phyloP scores from a whole-genome alignment of 2,797 vertebrate genomes.

The Aulostomus chinensis region DNA sequence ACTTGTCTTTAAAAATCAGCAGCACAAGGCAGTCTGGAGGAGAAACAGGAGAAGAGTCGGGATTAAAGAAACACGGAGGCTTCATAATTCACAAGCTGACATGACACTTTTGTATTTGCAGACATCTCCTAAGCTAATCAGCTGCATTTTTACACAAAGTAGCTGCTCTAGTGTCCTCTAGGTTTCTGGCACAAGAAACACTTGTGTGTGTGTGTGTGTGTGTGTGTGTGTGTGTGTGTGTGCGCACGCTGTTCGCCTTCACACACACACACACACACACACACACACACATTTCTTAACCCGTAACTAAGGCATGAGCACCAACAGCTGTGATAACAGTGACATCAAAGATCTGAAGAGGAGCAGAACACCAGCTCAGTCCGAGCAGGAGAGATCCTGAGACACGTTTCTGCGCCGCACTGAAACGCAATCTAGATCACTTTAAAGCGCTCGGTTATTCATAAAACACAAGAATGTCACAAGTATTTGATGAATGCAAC shows the following conservation, averaged over 20 bases:
- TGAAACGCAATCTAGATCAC: not conserved
- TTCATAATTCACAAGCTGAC: too few relatives aligned
- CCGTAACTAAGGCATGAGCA: slow-evolving; percentile 47
- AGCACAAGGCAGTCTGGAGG: slow-evolving; percentile 69
- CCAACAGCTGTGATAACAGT: slow-evolving; percentile 73
- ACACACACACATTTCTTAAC: slow-evolving; percentile 39
- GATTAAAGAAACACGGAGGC: too few relatives aligned
- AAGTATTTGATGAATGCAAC: too few relatives aligned
- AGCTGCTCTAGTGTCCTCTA: too few relatives aligned
- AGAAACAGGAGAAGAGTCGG: not conserved
- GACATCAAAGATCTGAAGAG: slow-evolving; percentile 61
- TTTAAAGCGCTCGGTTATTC: too few relatives aligned
- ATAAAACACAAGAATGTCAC: too few relatives aligned
- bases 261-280: slow-evolving; percentile 31
- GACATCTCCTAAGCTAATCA: too few relatives aligned
- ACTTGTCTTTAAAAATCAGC: slow-evolving; percentile 72
- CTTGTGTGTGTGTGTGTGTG: slow-evolving; percentile 15
- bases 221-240: slow-evolving; percentile 7
- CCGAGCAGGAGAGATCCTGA: slow-evolving; percentile 43
- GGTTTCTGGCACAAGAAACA: slow-evolving; percentile 23
- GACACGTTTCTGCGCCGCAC: not conserved
- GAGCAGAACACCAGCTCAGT: slow-evolving; percentile 30
- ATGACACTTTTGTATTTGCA: too few relatives aligned
- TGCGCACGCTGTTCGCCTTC: too few relatives aligned
- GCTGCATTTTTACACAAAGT: slow-evolving; percentile 19